Evolutionary conservation across 2,888 invertebrate genomes (phyloP).

Genomic region (Nomada fucata): DNA sequence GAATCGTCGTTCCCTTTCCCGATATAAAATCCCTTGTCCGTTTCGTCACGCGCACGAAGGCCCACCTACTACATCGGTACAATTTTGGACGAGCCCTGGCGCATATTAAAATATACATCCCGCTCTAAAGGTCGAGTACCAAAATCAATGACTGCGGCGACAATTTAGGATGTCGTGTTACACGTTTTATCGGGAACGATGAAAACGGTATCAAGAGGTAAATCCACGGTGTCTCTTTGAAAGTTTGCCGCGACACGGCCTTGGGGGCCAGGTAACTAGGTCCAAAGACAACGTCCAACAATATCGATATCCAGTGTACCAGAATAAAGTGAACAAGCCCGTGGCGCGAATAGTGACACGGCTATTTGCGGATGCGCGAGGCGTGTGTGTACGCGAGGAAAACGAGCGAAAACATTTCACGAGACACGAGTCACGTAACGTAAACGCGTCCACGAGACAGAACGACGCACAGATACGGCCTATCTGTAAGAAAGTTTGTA

Average conservation of each 20-base stretch:
- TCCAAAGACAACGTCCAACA: slow-evolving; percentile 60
- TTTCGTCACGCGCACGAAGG: too few relatives aligned
- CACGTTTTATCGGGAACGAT: too few relatives aligned
- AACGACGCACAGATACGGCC: not conserved
- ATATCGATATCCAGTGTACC: slow-evolving; percentile 60
- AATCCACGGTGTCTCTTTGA: not conserved
- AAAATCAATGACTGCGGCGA: too few relatives aligned
- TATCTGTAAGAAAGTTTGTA: not conserved
- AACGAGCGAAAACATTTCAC: slow-evolving; percentile 37
- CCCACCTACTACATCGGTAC: too few relatives aligned
- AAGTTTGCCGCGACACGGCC: slow-evolving; percentile 31
- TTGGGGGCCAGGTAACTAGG: slow-evolving; percentile 32
- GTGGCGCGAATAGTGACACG: slow-evolving; percentile 57
- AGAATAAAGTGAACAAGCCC: slow-evolving; percentile 63
- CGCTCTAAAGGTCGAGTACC: too few relatives aligned
- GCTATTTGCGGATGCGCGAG: slow-evolving; percentile 57
- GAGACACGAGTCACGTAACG: not conserved
- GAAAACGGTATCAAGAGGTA: not conserved
- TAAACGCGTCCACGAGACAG: not conserved
- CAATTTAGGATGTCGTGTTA: too few relatives aligned
- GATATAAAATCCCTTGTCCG: not conserved
- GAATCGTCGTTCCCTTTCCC: not conserved
- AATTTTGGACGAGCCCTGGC: too few relatives aligned
- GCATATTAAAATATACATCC: too few relatives aligned
- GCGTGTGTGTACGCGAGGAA: slow-evolving; percentile 23